These are phyloP conservation scores for Dicranocentrus wangi DNA, from an alignment of 2,888 invertebrate species.

Conservation along the genomic window DNA sequence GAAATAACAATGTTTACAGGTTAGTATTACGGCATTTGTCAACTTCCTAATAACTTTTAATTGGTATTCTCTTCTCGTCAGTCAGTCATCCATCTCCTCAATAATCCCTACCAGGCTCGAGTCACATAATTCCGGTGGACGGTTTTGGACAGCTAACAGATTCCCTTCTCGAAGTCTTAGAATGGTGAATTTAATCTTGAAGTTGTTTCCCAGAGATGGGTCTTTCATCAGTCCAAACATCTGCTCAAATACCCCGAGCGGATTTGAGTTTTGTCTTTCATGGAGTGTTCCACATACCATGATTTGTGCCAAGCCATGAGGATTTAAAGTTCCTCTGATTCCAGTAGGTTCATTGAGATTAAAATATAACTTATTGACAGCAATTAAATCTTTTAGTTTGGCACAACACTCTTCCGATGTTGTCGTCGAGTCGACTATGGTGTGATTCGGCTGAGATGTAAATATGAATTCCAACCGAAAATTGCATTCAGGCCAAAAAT, in stretches of 20 bases:
- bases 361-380: constrained; percentile 77
- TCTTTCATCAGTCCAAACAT: constrained; percentile 80
- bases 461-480: constrained; percentile 74
- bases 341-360: constrained; percentile 80
- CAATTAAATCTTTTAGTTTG: constrained; percentile 74
- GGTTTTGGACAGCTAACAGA: constrained; percentile 28
- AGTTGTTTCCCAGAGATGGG: constrained; percentile 80
- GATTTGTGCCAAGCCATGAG: constrained; percentile 80
- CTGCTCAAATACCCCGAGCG: constrained; percentile 81
- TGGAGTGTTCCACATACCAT: constrained; percentile 81
- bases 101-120: constrained; percentile 56
- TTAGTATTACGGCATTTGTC: no score
- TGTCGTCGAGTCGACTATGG: constrained; percentile 65
- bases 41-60: no score
- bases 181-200: constrained; percentile 81
- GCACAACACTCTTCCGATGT: constrained; percentile 74
- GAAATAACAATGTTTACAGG: no score
- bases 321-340: constrained; percentile 78
- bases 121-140: constrained; percentile 53
- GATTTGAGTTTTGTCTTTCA: constrained; percentile 74
- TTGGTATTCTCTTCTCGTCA: background rate
- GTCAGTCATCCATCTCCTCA: constrained; percentile 59
- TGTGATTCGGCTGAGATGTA: constrained; percentile 29
- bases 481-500: constrained; percentile 78
- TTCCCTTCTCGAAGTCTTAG: constrained; percentile 72